Evolutionary conservation across 2,113 vertebrate species (phyloP).

Genomic region (Rhinolophus ferrumequinum): DNA sequence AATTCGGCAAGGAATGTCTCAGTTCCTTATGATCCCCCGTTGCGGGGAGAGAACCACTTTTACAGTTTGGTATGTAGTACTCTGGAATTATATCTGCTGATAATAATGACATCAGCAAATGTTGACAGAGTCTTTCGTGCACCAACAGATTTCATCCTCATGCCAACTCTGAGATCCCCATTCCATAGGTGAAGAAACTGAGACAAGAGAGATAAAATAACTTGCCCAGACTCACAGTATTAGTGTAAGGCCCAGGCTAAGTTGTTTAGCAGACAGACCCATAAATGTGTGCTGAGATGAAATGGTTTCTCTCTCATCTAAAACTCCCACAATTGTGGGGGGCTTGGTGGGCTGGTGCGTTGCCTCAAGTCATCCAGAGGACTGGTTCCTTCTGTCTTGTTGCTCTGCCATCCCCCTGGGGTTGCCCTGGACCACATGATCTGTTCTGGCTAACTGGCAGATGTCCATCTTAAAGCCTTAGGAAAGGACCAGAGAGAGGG

Average conservation of each 20-base stretch:
- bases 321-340: neutral
- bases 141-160: neutral
- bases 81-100: neutral
- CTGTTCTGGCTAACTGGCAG: neutral
- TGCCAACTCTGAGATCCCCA: neutral
- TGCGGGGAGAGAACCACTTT: neutral
- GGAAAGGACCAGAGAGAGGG: neutral
- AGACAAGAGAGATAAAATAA: neutral
- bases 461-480: neutral
- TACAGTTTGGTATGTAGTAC: neutral
- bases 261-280: neutral
- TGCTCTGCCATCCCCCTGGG: neutral
- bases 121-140: neutral
- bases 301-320: neutral
- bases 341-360: neutral
- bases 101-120: neutral
- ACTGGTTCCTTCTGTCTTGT: neutral
- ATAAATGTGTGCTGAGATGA: neutral
- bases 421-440: neutral
- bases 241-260: neutral
- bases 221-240: neutral
- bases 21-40: no score
- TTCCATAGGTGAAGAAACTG: neutral
- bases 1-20: neutral
- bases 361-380: neutral